phyloP scores from a whole-genome alignment of 2,113 vertebrate genomes.

The Periophthalmodon schlosseri region DNA sequence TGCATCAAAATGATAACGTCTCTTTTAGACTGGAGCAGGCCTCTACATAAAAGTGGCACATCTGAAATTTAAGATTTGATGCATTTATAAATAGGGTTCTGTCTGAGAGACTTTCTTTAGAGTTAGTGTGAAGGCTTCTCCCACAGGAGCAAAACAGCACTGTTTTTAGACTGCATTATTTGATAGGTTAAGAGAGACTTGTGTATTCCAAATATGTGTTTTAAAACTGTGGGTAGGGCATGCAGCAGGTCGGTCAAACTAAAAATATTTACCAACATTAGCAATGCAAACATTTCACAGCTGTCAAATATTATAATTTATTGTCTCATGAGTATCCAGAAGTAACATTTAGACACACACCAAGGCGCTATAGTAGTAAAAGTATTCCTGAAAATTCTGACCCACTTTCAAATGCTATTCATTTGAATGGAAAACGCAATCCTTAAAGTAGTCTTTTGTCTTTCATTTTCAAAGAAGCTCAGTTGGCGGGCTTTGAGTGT shows the following conservation, averaged over 20 bases:
- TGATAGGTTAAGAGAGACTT: constrained; percentile 51
- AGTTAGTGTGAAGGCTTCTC: constrained; percentile 54
- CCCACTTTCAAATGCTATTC: neutral
- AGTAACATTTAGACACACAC: constrained; percentile 21
- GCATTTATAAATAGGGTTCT: constrained; percentile 69
- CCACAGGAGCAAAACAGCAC: constrained; percentile 45
- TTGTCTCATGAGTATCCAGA: neutral
- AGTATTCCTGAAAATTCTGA: constrained; percentile 30
- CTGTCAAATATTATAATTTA: constrained; percentile 35
- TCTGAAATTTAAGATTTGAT: constrained; percentile 53
- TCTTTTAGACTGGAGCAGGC: constrained; percentile 30
- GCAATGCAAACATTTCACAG: constrained; percentile 60
- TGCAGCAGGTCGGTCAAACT: constrained; percentile 35
- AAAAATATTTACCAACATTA: constrained; percentile 62
- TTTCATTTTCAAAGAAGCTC: constrained; percentile 7
- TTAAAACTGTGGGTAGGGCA: constrained; percentile 32
- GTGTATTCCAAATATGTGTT: constrained; percentile 44
- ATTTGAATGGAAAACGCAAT: constrained; percentile 1
- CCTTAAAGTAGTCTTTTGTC: constrained; percentile 8
- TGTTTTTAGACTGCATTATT: constrained; percentile 60
- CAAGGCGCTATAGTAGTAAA: constrained; percentile 33
- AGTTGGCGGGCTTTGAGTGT: constrained; percentile 1
- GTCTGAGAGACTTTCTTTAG: constrained; percentile 44
- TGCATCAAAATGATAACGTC: constrained; percentile 43
- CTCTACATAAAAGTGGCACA: constrained; percentile 32